A percentile compares a stretch with the other conserved stretches of the same genome.
These are phyloP conservation scores for Drosophila percnosoma DNA, from an alignment of 2,888 invertebrate species.

Conservation along the genomic window DNA sequence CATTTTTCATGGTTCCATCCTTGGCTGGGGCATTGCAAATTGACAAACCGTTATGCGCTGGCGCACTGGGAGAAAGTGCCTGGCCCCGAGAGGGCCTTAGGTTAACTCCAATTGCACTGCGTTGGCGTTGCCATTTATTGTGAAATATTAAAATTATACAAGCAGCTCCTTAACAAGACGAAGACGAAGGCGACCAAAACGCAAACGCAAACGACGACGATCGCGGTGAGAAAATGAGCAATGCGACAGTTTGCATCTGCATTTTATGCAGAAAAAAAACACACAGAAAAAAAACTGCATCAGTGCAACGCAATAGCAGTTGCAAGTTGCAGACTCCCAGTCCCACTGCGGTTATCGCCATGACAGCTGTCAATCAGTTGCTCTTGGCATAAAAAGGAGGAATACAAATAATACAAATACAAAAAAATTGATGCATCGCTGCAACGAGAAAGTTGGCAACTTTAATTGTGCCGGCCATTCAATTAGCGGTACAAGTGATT, in stretches of 20 bases:
- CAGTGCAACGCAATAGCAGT: conserved; percentile 33
- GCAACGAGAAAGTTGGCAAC: conserved; percentile 63
- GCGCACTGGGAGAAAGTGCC: conserved; percentile 47
- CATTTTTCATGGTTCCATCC: conserved; percentile 70
- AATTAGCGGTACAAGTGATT: conserved; percentile 78
- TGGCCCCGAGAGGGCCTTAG: conserved; percentile 31
- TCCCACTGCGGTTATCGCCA: conserved; percentile 77
- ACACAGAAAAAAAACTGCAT: conserved; percentile 25
- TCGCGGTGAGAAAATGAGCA: conserved; percentile 75
- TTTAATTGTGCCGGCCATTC: conserved; percentile 68
- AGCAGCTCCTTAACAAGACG: conserved; percentile 58
- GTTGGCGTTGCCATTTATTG: conserved; percentile 76
- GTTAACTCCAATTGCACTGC: conserved; percentile 48
- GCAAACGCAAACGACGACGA: conserved; percentile 15
- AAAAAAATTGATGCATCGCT: conserved; percentile 29
- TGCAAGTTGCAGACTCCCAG: conserved; percentile 33
- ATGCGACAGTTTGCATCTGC: conserved; percentile 70
- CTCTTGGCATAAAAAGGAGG: conserved; percentile 10
- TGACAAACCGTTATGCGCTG: conserved; percentile 73
- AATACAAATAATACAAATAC: conserved; percentile 7
- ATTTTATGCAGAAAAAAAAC: conserved; percentile 63
- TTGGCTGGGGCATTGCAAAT: conserved; percentile 67
- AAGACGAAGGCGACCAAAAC: background rate
- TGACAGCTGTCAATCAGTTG: conserved; percentile 79
- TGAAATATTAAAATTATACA: conserved; percentile 78